Conservation (phyloP, 2,797 vertebrate genomes). For the Esox lucius region DNA sequence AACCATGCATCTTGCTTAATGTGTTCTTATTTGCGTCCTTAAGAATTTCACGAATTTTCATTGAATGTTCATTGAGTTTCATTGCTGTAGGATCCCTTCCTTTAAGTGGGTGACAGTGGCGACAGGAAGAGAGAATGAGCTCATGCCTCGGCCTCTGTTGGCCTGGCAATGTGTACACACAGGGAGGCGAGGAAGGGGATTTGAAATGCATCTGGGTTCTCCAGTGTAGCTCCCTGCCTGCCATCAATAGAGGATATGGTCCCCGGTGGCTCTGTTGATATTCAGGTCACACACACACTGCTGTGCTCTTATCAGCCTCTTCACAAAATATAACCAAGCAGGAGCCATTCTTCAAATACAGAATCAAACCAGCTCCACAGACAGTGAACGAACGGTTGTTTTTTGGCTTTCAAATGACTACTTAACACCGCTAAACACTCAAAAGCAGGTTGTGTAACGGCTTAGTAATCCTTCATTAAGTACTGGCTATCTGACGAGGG, state of each 20-base stretch:
- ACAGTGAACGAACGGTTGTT: not conserved
- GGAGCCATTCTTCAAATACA: slow-evolving; percentile 12
- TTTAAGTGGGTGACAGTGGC: not conserved
- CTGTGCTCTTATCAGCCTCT: slow-evolving; percentile 18
- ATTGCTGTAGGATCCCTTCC: not conserved
- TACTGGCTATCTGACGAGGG: not conserved
- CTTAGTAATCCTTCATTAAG: not conserved
- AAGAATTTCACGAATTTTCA: not conserved
- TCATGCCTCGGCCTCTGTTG: not conserved
- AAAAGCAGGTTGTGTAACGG: not conserved
- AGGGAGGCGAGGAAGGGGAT: not conserved
- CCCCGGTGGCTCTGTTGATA: slow-evolving; percentile 41
- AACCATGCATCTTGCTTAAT: not conserved
- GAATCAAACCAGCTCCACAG: slow-evolving; percentile 14
- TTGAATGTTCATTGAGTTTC: not conserved
- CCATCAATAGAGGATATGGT: slow-evolving; percentile 32
- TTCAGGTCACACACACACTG: slow-evolving; percentile 51
- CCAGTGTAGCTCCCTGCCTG: not conserved
- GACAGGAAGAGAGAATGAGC: slow-evolving; percentile 1
- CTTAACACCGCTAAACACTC: not conserved
- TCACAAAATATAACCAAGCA: slow-evolving; percentile 7
- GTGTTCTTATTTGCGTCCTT: not conserved
- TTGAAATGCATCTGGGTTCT: slow-evolving; percentile 25
- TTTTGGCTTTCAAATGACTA: not conserved
- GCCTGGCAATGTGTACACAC: not conserved